Conservation (phyloP, 2,888 invertebrate species). For the Cerceris rybyensis region DNA sequence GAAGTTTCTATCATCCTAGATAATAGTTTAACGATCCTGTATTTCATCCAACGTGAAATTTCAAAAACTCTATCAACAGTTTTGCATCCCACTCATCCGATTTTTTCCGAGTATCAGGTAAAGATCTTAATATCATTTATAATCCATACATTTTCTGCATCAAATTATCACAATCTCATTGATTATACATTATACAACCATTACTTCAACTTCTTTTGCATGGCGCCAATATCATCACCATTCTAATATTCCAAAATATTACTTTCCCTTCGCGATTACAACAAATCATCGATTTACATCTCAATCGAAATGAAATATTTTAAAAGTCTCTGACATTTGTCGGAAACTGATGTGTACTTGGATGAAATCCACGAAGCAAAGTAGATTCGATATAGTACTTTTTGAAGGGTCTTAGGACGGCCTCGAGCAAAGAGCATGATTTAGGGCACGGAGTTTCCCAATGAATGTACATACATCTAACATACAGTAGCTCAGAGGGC, state of each 20-base stretch:
- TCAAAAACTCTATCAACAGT: conserved; percentile 3
- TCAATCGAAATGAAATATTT: no score
- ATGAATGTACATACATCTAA: conserved; percentile 41
- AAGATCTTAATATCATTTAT: conserved; percentile 18
- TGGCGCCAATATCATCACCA: no score
- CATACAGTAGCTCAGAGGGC: conserved; percentile 29
- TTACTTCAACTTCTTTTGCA: no score
- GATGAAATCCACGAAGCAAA: background rate
- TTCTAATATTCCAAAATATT: background rate
- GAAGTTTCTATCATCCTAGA: background rate
- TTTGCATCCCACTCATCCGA: conserved; percentile 19
- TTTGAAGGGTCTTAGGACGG: conserved; percentile 44
- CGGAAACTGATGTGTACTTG: background rate
- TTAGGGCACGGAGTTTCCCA: conserved; percentile 67
- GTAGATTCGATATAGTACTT: conserved; percentile 23
- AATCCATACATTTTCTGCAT: conserved; percentile 10
- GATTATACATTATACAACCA: no score
- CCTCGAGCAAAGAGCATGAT: conserved; percentile 66
- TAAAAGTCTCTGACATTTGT: background rate
- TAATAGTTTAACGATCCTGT: conserved; percentile 4
- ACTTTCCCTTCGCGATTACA: background rate
- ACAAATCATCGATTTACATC: no score
- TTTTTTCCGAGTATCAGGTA: conserved; percentile 15
- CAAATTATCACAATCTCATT: background rate
- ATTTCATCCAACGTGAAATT: background rate